Evolutionary conservation across 1,140 invertebrate species (phyloP), one percentile per base, ranked within the genome.

Genomic region (Cydia pomonella): DNA sequence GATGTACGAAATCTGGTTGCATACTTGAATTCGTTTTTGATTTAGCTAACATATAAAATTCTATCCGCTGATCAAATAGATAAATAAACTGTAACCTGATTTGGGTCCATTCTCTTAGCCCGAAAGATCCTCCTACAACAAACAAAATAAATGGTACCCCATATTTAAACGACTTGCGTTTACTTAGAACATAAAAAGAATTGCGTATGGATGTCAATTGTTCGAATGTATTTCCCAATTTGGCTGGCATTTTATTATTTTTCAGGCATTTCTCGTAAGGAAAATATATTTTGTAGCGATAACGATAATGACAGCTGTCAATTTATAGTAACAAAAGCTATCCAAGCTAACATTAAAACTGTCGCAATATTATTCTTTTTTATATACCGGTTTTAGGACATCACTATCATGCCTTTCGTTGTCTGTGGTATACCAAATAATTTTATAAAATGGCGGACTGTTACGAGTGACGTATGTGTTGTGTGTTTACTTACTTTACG

Each of bases 141-240:
- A 96, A 93, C 53, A 96, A 72, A 7, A 96, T 80, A 87, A 97
- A 96, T 7, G 96, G 96, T 27, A 96, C 74, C 18, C 95, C 95
- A 87, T 94, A 94, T 84, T 87, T 94, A 33, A 95, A 64, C 27
- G 89, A 92, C 85, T 88, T 93, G 9, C 77, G 83, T 79, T 84
- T 89, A 64, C 80, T 84, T 38, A 86, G 76, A 29, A 50, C 10
- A 73, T 62, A 75, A 29, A 84, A 72, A 72, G 75, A 74, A 80
- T 82, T 85, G 75, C 78, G 73, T 50, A 84, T 80, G 41, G 77
- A 77, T 23, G 80, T 73, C 66, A 87, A 38, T 21, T 79, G 76
- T 12, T 73, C 64, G 73, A 76, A 66, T 5, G 79, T 72, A 75
- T 82, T 85, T 41, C 73, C 64, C 59, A 76, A 69, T 72, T 82